Percentiles rank a stretch among this genome's conserved stretches.
Evolutionary conservation across 2,113 vertebrate species (phyloP).

Genomic region (Panthera tigris): DNA sequence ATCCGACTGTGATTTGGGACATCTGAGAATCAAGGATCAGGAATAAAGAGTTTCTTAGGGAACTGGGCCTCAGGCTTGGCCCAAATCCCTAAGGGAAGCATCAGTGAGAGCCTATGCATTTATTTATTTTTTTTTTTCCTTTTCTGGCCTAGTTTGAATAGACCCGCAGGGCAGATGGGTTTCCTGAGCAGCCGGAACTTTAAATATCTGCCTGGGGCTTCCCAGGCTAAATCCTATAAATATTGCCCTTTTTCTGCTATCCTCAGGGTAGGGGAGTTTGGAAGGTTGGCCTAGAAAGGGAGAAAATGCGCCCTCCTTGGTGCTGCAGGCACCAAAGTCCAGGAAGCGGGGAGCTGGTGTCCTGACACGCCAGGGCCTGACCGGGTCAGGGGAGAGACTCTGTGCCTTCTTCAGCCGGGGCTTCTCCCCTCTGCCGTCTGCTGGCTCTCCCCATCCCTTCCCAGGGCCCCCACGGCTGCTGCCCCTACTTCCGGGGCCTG

Average conservation of each 20-base stretch:
- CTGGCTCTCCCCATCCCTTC: not conserved
- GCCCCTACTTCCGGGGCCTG: too few species aligned
- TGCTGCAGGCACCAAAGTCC: not conserved
- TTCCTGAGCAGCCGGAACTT: constrained; percentile 58
- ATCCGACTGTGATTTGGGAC: not conserved
- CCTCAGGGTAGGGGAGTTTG: not conserved
- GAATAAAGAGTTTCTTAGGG: not conserved
- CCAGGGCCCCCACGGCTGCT: not conserved
- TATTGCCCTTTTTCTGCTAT: constrained; percentile 11
- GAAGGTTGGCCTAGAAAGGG: not conserved
- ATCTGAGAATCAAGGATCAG: not conserved
- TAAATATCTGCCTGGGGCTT: constrained; percentile 63
- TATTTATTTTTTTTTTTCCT: not conserved
- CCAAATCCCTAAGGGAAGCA: not conserved
- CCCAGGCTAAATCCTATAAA: constrained; percentile 30
- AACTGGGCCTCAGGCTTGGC: not conserved
- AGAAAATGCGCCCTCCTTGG: not conserved
- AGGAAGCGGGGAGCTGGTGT: not conserved
- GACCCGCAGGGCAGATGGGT: constrained; percentile 40
- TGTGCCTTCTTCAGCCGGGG: not conserved
- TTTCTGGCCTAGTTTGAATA: constrained; percentile 61
- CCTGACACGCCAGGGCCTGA: not conserved
- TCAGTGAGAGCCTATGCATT: not conserved
- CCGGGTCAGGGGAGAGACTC: accelerated
- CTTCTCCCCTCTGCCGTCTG: too few species aligned